phyloP scores from a whole-genome alignment of 2,888 invertebrate species.

The Terebella lapidaria region DNA sequence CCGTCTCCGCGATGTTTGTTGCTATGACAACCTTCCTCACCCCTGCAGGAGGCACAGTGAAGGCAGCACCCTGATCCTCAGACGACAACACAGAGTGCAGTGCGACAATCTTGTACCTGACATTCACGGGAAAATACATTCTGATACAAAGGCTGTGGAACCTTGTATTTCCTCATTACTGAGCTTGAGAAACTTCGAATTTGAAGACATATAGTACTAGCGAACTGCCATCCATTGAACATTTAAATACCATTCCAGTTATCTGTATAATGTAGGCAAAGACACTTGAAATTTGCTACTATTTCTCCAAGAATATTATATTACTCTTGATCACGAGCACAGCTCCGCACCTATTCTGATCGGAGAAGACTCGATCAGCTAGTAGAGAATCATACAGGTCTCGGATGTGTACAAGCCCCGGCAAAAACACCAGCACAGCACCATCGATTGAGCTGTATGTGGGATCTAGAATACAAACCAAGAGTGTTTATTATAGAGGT shows the following conservation, averaged over 20 bases:
- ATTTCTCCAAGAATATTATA: no score
- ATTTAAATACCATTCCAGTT: no score
- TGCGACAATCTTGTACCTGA: constrained; percentile 39
- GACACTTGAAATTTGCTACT: no score
- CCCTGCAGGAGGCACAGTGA: constrained; percentile 36
- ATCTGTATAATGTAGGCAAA: no score
- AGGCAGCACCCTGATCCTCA: constrained; percentile 41
- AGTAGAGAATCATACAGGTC: constrained; percentile 41
- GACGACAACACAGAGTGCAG: constrained; percentile 49
- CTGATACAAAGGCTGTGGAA: not conserved
- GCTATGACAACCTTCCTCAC: constrained; percentile 47
- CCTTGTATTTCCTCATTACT: not conserved
- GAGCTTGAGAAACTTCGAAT: not conserved
- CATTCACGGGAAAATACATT: no score
- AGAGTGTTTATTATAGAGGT: not conserved
- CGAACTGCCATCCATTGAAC: no score
- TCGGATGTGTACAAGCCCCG: constrained; percentile 47
- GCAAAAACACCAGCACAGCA: constrained; percentile 47
- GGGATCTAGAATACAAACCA: no score
- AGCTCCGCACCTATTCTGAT: constrained; percentile 26
- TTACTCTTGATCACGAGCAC: no score
- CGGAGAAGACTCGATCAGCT: constrained; percentile 36
- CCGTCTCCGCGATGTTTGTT: constrained; percentile 51
- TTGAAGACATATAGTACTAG: no score
- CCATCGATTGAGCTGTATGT: constrained; percentile 29